Percentiles rank a stretch among this genome's conserved stretches.
These are phyloP conservation scores for Calidris pygmaea DNA, from an alignment of 2,113 vertebrate genomes.

Conservation along the genomic window DNA sequence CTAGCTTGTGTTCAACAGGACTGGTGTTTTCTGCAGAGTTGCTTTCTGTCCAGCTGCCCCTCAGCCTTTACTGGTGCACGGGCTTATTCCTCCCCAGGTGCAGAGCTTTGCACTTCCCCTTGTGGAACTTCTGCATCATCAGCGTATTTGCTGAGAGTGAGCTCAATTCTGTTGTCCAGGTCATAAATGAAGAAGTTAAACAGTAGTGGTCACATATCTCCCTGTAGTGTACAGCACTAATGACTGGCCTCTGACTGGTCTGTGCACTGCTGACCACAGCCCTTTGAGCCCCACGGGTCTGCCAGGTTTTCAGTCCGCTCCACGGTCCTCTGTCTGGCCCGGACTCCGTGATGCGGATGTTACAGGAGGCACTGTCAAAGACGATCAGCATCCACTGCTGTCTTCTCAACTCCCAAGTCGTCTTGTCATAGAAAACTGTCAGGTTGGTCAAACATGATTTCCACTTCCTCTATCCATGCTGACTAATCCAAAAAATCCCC, in stretches of 20 bases:
- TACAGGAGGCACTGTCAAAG: background rate
- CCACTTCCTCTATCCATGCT: background rate
- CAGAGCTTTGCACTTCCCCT: background rate
- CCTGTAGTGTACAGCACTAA: background rate
- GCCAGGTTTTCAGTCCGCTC: background rate
- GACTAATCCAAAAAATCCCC: background rate
- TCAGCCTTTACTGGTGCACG: background rate
- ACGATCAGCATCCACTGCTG: background rate
- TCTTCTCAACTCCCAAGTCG: background rate
- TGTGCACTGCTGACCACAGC: background rate
- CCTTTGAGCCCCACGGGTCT: background rate
- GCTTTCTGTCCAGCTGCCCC: background rate
- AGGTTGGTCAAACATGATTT: background rate
- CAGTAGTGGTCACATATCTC: background rate
- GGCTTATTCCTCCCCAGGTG: background rate
- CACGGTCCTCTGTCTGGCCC: background rate
- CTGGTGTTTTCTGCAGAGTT: background rate
- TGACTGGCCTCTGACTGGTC: background rate
- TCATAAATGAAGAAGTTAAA: background rate
- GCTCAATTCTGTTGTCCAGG: background rate
- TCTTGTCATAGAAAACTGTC: background rate
- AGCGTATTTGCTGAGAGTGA: background rate
- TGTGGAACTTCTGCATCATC: background rate
- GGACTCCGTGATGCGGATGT: background rate
- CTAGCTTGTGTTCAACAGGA: background rate